Evolutionary conservation across 1,140 invertebrate species (phyloP).

Genomic region (Harpegnathos saltator): DNA sequence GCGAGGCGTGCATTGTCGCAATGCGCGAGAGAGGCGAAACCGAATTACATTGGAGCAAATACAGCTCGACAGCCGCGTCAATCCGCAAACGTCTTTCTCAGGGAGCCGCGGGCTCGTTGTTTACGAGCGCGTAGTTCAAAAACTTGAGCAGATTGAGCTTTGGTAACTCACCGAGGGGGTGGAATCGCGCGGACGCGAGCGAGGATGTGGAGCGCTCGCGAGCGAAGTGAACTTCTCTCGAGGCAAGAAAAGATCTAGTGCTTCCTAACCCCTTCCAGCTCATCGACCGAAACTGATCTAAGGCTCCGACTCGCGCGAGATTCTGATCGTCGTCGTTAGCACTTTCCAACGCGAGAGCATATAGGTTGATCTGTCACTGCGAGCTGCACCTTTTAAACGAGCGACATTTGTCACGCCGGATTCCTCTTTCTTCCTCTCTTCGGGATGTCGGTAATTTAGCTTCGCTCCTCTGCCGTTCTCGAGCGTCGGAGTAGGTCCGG

Average conservation of each 20-base stretch:
- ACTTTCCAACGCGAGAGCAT: background rate
- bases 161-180: constrained; percentile 47
- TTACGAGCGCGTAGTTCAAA: constrained; percentile 40
- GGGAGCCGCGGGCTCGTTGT: background rate
- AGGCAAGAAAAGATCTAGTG: constrained; percentile 29
- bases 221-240: constrained; percentile 14
- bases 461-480: too few species aligned
- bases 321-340: constrained; percentile 2
- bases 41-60: too few species aligned
- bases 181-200: constrained; percentile 20
- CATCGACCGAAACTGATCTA: constrained; percentile 6
- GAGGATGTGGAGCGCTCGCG: constrained; percentile 14
- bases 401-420: too few species aligned
- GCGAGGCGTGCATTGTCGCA: too few species aligned
- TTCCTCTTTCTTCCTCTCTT: too few species aligned
- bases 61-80: background rate
- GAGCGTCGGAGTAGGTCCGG: too few species aligned
- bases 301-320: constrained; percentile 16
- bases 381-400: too few species aligned
- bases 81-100: background rate
- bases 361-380: too few species aligned
- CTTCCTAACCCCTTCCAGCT: constrained; percentile 21
- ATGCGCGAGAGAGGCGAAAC: too few species aligned
- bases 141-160: constrained; percentile 48
- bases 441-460: too few species aligned